phyloP scores from a whole-genome alignment of 2,113 vertebrate species.

The Etia nguti region DNA sequence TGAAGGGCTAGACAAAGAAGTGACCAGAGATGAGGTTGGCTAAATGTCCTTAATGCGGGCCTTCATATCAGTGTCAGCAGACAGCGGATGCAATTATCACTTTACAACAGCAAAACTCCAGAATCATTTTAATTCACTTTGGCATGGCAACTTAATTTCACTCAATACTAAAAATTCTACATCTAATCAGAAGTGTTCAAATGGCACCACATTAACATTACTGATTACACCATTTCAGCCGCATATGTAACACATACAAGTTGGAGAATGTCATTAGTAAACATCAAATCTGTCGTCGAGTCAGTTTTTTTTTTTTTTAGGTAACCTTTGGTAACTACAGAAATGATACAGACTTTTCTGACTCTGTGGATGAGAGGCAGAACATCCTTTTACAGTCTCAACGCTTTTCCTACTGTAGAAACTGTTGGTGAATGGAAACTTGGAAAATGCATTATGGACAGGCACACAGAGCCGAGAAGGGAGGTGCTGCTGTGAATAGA shows the following conservation, averaged over 20 bases:
- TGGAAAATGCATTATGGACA: conserved; percentile 18
- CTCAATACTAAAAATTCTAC: background rate
- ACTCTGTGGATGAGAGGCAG: background rate
- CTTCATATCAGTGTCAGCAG: conserved; percentile 50
- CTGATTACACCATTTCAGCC: background rate
- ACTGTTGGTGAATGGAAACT: conserved; percentile 15
- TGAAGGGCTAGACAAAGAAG: conserved; percentile 1
- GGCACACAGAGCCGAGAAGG: background rate
- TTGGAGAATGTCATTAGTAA: background rate
- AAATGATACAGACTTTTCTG: background rate
- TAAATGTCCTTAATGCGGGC: conserved; percentile 40
- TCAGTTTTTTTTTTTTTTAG: background rate
- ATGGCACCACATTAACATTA: background rate
- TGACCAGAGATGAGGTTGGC: conserved; percentile 33
- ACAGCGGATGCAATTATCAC: background rate
- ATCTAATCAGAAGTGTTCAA: background rate
- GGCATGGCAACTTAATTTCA: background rate
- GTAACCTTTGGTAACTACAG: background rate
- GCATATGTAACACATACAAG: too few relatives aligned
- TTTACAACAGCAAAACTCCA: background rate
- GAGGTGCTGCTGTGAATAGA: conserved; percentile 27
- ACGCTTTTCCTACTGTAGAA: conserved; percentile 2
- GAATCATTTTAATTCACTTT: background rate
- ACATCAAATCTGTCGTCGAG: background rate
- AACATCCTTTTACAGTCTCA: background rate